Conservation (phyloP, 1,140 invertebrate genomes). For the Drosophila virilis region DNA sequence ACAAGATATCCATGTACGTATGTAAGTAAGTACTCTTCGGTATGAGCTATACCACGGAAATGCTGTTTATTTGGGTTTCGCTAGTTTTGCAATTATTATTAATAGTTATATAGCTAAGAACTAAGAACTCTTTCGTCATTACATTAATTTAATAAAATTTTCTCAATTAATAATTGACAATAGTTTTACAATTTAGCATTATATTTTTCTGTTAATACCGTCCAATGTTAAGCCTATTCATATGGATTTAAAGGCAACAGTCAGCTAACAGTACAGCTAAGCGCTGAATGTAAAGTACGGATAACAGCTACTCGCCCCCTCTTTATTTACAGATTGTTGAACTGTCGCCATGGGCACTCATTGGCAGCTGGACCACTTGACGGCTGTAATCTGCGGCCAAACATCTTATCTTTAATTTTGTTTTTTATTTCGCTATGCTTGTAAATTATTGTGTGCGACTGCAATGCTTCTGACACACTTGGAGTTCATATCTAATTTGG, state of each 20-base stretch:
- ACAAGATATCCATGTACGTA: background rate
- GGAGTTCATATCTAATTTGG: conserved; percentile 57
- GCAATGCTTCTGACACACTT: conserved; percentile 33
- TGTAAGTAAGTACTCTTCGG: background rate
- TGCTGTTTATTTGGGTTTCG: no score
- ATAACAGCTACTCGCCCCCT: conserved; percentile 1
- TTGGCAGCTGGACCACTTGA: conserved; percentile 40
- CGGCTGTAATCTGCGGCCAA: conserved; percentile 51
- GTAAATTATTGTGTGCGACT: conserved; percentile 18
- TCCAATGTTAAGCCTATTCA: no score
- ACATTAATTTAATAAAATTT: no score
- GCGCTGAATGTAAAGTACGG: background rate
- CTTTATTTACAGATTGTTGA: conserved; percentile 71
- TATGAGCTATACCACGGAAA: no score
- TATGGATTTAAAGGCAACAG: no score
- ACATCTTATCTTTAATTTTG: conserved; percentile 39
- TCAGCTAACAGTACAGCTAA: no score
- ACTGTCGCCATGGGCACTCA: conserved; percentile 50
- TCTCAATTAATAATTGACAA: no score
- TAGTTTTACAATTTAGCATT: no score
- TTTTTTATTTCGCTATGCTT: conserved; percentile 9
- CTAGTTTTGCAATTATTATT: no score
- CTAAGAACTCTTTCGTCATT: no score
- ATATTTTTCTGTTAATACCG: no score
- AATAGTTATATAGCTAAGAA: no score